Evolutionary conservation across 2,113 vertebrate species (phyloP), one percentile per base, ranked within the genome.

Genomic region (Mixornis gularis): DNA sequence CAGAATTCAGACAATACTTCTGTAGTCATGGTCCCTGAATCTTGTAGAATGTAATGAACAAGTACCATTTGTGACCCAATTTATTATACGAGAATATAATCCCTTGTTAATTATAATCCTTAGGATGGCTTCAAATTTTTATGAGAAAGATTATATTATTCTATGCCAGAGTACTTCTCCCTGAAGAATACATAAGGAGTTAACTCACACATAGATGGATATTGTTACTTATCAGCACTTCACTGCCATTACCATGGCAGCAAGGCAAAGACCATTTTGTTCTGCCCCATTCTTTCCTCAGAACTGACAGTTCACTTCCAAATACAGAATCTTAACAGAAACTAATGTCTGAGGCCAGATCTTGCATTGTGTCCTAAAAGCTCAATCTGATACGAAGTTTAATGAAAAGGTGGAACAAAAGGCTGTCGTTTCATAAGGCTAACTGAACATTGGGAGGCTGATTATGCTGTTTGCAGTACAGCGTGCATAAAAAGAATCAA

Each of bases 211-310:
- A 74, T 32, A 87, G 80, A 91, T 55, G 55, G 27, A 48, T 77
- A 44, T 34, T 85, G 71, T 76, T 82, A 44, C 81, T 91, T 91
- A 95, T 70, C 85, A 92, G 89, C 68, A 85, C 85, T 89, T 81
- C 87, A 89, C n/a, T 85, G 92, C 79, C 79, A 95, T 92, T 94
- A 79, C 87, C 83, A 91, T 85, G 79, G 93, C 80, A 93, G 93
- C 64, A 59, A 85, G 32, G 81, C 63, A 89, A 95, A 89, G 79
- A 87, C 58, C 63, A 71, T 86, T 95, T 70, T 77, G 79, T 94
- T 96, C 71, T 90, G 79, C 85, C 79, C 81, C 46, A 52, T 64
- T 91, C 58, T 15, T 83, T 74, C 52, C 49, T 89, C 68, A 87
- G 71, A 94, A 85, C 68, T 89, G 49, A 55, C 63, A 58, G 71